Evolutionary conservation across 2,797 vertebrate species (phyloP).

Genomic region (Micrastur ruficollis): DNA sequence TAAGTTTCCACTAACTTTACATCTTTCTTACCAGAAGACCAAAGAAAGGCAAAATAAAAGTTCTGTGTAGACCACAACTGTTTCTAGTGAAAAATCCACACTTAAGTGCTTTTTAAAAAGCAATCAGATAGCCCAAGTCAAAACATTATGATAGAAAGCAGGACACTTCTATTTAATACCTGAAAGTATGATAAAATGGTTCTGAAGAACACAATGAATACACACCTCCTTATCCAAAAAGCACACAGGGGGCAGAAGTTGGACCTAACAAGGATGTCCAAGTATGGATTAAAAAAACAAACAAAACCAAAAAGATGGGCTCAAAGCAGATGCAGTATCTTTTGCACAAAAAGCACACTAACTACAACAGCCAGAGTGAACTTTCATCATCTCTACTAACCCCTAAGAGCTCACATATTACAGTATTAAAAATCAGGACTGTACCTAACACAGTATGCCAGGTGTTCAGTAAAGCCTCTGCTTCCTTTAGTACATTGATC

Average conservation of each 20-base stretch:
- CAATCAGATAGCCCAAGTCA: not conserved
- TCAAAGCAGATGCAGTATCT: not conserved
- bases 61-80: not conserved
- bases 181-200: not conserved
- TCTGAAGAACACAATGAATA: not conserved
- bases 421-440: not conserved
- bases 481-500: not conserved
- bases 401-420: not conserved
- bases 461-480: not conserved
- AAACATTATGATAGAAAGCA: not conserved
- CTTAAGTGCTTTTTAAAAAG: not conserved
- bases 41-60: not conserved
- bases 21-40: not conserved
- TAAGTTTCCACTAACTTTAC: not conserved
- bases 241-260: not conserved
- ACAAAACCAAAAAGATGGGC: not conserved
- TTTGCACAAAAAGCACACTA: not conserved
- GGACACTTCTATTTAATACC: not conserved
- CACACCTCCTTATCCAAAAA: not conserved
- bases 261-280: rapidly evolving
- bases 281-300: not conserved
- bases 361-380: not conserved
- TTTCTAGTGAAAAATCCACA: not conserved
- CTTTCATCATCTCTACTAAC: not conserved
- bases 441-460: not conserved